Evolutionary conservation across 1,140 invertebrate genomes (phyloP).

Genomic region (Drosophila parabipectinata): DNA sequence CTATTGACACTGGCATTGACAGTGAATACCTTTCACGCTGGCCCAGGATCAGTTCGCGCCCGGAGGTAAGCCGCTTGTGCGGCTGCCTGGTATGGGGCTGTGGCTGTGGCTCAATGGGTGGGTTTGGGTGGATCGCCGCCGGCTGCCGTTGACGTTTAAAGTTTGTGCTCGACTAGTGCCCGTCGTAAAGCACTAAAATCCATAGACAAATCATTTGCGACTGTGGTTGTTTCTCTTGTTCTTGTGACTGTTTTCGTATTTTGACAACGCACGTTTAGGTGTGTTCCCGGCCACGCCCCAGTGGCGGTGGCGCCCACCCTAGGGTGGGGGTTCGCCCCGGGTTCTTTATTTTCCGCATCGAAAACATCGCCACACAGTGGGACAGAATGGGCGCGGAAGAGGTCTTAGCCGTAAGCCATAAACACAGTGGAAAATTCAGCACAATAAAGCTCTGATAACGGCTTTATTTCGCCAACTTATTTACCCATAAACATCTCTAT

Average conservation of each 20-base stretch:
- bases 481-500: background rate
- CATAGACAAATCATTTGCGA: constrained; percentile 72
- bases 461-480: background rate
- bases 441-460: background rate
- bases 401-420: constrained; percentile 3
- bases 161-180: constrained; percentile 55
- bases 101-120: background rate
- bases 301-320: constrained; percentile 2
- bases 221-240: constrained; percentile 19
- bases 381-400: background rate
- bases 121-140: constrained; percentile 8
- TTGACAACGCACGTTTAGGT: constrained; percentile 40
- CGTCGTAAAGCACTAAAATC: constrained; percentile 77
- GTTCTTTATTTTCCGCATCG: constrained; percentile 6
- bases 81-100: background rate
- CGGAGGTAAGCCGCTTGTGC: constrained; percentile 7
- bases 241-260: constrained; percentile 28
- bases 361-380: background rate
- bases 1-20: constrained; percentile 43
- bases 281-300: constrained; percentile 27
- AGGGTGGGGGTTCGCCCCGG: constrained; percentile 1
- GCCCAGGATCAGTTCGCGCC: constrained; percentile 40
- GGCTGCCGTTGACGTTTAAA: constrained; percentile 52
- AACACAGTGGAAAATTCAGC: constrained; percentile 4
- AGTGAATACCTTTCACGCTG: constrained; percentile 14